Evolutionary conservation across 2,797 vertebrate genomes (phyloP).

Genomic region (Gastrophryne carolinensis): DNA sequence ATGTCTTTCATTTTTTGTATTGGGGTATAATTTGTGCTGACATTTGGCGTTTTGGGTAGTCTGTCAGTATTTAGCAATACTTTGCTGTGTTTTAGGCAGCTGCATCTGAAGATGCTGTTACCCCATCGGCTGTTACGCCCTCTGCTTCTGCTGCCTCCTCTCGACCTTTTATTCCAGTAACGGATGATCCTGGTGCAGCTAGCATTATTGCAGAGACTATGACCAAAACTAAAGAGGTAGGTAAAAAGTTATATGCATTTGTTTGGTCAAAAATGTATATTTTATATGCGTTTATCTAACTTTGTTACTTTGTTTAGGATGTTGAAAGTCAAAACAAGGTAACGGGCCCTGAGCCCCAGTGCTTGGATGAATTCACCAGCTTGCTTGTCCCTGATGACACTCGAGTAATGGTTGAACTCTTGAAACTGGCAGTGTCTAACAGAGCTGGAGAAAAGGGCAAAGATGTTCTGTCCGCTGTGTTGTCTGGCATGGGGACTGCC

Average conservation of each 20-base stretch:
- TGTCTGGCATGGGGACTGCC: slow-evolving; percentile 95
- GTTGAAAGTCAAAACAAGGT: slow-evolving; percentile 90
- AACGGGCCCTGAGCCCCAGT: slow-evolving; percentile 89
- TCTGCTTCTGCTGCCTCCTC: slow-evolving; percentile 88
- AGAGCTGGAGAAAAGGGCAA: slow-evolving; percentile 89
- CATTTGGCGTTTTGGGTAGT: too few relatives aligned
- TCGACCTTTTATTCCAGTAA: slow-evolving; percentile 96
- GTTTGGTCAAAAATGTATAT: too few relatives aligned
- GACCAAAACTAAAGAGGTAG: slow-evolving; percentile 96
- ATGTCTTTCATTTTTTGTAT: background rate
- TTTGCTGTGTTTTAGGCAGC: slow-evolving; percentile 69
- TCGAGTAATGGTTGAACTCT: slow-evolving; percentile 90
- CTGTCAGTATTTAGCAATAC: too few relatives aligned
- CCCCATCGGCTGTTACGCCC: slow-evolving; percentile 91
- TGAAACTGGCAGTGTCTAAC: slow-evolving; percentile 91
- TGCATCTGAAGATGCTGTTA: slow-evolving; percentile 88
- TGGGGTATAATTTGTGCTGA: too few relatives aligned
- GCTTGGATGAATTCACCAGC: slow-evolving; percentile 94
- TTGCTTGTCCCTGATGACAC: slow-evolving; percentile 92
- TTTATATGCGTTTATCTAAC: background rate
- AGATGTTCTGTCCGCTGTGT: slow-evolving; percentile 91
- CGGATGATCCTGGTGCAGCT: slow-evolving; percentile 95
- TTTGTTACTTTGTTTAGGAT: slow-evolving; percentile 73
- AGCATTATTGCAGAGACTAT: slow-evolving; percentile 99
- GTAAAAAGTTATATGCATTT: background rate